phyloP scores from a whole-genome alignment of 2,797 vertebrate genomes.

The Martes flavigula region DNA sequence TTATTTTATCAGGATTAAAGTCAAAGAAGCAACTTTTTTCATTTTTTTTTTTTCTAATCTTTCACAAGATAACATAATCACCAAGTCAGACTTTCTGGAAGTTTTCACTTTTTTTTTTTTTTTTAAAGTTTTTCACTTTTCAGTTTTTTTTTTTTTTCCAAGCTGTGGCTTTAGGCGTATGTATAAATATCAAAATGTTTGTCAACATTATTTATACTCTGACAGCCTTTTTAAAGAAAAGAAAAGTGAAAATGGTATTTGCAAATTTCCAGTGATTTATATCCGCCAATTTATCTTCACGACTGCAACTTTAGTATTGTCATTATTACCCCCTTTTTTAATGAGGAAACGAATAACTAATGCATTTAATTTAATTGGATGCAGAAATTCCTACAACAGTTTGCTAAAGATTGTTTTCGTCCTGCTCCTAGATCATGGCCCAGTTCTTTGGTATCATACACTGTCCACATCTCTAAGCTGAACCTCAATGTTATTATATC shows the following conservation, averaged over 20 bases:
- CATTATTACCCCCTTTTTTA: background rate
- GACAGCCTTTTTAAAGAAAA: background rate
- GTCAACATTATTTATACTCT: background rate
- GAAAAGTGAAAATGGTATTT: background rate
- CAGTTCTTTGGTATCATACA: background rate
- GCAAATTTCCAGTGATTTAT: background rate
- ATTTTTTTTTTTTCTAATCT: background rate
- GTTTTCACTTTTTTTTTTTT: background rate
- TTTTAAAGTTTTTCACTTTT: no score
- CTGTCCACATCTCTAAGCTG: background rate
- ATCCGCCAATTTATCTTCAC: background rate
- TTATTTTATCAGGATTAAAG: background rate
- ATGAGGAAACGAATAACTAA: background rate
- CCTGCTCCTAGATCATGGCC: background rate
- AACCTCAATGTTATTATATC: background rate
- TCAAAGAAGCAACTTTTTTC: background rate
- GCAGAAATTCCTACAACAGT: background rate
- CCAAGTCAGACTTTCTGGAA: background rate
- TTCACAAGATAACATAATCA: background rate
- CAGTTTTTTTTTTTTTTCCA: no score
- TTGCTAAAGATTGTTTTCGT: background rate
- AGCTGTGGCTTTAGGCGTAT: background rate
- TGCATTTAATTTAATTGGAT: background rate
- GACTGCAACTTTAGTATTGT: background rate
- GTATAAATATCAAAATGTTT: background rate